Base-by-base conservation (phyloP, 1,140 invertebrate species). In the Drosophila sucinea region DNA sequence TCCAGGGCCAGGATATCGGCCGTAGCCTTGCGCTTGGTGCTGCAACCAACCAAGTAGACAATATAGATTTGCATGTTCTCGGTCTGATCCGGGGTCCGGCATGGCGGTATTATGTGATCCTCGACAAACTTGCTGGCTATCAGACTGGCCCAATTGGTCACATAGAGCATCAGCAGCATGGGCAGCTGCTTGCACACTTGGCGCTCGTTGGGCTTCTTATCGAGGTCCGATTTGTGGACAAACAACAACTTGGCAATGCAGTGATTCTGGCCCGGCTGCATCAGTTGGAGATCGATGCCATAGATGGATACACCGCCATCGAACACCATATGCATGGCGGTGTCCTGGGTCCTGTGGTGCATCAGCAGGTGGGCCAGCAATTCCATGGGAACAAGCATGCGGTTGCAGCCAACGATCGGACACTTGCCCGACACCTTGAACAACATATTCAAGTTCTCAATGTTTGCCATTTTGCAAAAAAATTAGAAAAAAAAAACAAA, bases 241-340 rank as follows among this genome's bases (percentile, higher is more conserved):
- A 58, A 58, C 6, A 17, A n/a, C n/a, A 58, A 1, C 8, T 58
- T 58, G 32, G 56, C 56, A 58, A 58, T 58, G 7, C 56, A 58
- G 25, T 58, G 56, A 35, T 58, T 58, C n/a, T 58, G 32, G 1
- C 56, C 56, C 1, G 56, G 32, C 3, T 25, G n/a, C 56, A 58
- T 35, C 17, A 2, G n/a, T 3, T 35, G 7, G 3, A 58, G 8
- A 35, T 58, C 32, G 23, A 58, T 58, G 5, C 29, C 17, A 58
- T 58, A 58, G 1, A 25, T 17, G 1, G 32, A 35, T 32, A 58
- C 32, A 3, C 35, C 56, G 17, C 17, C 32, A 58, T 32, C 32
- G 32, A 35, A 17, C 25, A 58, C 32, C 6, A 25, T 11, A 23
- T 33, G 30, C 30, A 58, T 10, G 30, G 17, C 17, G 3, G 23